Evolutionary conservation across 2,113 vertebrate genomes (phyloP), one percentile per base, ranked within the genome.

Genomic region (Thinocorus orbignyianus): DNA sequence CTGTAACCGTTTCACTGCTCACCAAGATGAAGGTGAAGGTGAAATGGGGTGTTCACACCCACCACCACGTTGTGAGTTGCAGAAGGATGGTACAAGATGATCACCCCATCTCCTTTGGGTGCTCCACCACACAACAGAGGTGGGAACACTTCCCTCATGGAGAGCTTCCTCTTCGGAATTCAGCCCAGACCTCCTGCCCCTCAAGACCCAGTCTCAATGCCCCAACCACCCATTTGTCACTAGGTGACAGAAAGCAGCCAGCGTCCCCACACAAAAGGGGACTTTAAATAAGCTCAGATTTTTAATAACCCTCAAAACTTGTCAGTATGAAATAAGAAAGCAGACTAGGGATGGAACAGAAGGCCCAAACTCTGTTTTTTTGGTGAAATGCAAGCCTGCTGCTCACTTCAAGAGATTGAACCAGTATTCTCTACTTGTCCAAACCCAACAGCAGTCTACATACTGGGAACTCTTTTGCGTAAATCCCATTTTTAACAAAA

Each of bases 41-140:
- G 37, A 54, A 64, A 7, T 22, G 19, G 58, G 65, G 17, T 23
- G 2, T 10, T 9, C 31, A 25, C 0, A 4, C 57, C 49, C 3
- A 1, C 13, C 65, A 35, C 13, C 4, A 0, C 0, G 7, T 10
- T 12, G 54, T 37, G n/a, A 23, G 74, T 7, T 31, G 35, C 2
- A 52, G 31, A 52, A 22, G 28, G 55, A 13, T 3, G 17, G 31
- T 17, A 1, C 0, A 2, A 30, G 46, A 17, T 3, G 25, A 60
- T 6, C 18, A 30, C 8, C 42, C 39, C 37, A 31, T 2, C 77
- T 48, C 30, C 10, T 24, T 20, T 30, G 52, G 68, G 17, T 20
- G 33, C 49, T 37, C 69, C 44, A 44, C 33, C 49, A 54, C 3
- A 2, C 15, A 2, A 5, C 1, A 1, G 69, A 62, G 33, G 8